phyloP scores from a whole-genome alignment of 2,888 invertebrate species.

The Scrobipalpa atriplicella region DNA sequence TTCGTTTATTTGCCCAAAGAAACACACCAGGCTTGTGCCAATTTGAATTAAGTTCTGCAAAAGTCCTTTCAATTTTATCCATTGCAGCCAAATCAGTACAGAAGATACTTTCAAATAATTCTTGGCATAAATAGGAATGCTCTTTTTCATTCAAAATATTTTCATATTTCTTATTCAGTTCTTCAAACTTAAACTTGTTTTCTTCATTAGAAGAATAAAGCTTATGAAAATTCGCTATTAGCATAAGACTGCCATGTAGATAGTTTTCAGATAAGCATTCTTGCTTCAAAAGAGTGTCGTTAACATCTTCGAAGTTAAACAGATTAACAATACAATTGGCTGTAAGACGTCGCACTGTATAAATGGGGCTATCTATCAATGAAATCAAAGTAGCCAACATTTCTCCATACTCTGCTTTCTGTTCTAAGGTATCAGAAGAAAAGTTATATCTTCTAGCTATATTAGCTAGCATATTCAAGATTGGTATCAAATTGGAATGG shows the following conservation, averaged over 20 bases:
- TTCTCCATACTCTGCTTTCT: constrained; percentile 42
- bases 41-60: constrained; percentile 47
- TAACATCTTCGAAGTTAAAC: constrained; percentile 53
- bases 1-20: constrained; percentile 56
- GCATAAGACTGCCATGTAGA: constrained; percentile 65
- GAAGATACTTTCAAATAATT: constrained; percentile 53
- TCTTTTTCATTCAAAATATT: constrained; percentile 37
- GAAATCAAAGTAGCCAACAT: constrained; percentile 53
- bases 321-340: constrained; percentile 72
- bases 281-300: constrained; percentile 42
- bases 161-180: constrained; percentile 44
- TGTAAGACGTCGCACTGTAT: constrained; percentile 68
- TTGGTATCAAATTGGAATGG: constrained; percentile 73
- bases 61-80: constrained; percentile 44
- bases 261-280: constrained; percentile 56
- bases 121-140: constrained; percentile 61
- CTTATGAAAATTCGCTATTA: constrained; percentile 53
- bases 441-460: constrained; percentile 70
- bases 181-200: constrained; percentile 34
- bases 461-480: constrained; percentile 70
- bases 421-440: constrained; percentile 43
- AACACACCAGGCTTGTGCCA: constrained; percentile 52
- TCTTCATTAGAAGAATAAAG: constrained; percentile 36
- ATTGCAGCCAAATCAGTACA: constrained; percentile 32
- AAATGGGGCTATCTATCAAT: constrained; percentile 71